A percentile compares a stretch with the other conserved stretches of the same genome.
Conservation (phyloP, 2,113 vertebrate species). For the Elephantulus edwardii region DNA sequence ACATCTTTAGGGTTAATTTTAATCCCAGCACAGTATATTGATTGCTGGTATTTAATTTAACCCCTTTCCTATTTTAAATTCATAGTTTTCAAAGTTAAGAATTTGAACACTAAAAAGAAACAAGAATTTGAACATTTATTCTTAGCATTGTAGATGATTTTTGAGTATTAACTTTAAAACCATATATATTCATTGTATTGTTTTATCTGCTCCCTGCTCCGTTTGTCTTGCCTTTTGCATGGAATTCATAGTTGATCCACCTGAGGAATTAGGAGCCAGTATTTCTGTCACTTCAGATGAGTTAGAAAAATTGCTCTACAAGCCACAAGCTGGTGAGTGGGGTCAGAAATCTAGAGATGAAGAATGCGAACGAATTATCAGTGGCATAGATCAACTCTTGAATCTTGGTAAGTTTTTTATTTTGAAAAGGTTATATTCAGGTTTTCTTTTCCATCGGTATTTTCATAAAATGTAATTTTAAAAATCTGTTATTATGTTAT, state of each 20-base stretch:
- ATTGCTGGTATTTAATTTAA: background rate
- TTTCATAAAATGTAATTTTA: background rate
- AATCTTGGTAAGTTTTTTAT: constrained; percentile 86
- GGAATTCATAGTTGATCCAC: constrained; percentile 85
- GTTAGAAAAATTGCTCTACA: constrained; percentile 93
- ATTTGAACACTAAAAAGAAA: background rate
- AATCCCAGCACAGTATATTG: background rate
- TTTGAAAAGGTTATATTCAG: background rate
- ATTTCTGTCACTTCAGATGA: constrained; percentile 93
- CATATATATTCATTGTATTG: background rate
- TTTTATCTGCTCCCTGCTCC: background rate
- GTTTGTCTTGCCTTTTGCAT: background rate
- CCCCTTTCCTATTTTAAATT: background rate
- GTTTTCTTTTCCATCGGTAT: background rate
- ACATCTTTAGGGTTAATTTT: background rate
- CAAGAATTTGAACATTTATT: background rate
- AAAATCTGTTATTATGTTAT: background rate
- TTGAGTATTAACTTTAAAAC: background rate
- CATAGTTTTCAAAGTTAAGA: background rate
- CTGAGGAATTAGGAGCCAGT: constrained; percentile 90
- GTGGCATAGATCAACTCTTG: constrained; percentile 92
- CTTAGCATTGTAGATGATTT: no score
- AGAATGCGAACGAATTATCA: constrained; percentile 92
- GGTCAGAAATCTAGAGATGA: constrained; percentile 89
- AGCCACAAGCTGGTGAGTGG: constrained; percentile 93